Conservation (phyloP, 2,888 invertebrate genomes). For the Megastigmus dorsalis region DNA sequence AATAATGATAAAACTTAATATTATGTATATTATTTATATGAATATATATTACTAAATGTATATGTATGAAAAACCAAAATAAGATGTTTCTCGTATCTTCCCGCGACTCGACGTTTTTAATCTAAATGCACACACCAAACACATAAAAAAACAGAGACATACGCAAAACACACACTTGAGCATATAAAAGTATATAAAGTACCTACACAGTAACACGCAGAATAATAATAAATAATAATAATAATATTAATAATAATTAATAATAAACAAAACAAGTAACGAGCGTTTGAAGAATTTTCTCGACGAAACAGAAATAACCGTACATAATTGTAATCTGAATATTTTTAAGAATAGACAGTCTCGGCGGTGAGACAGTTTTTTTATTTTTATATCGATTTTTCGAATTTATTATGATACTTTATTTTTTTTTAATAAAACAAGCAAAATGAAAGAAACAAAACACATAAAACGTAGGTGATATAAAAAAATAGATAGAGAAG, state of each 20-base stretch:
- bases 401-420: conserved; percentile 53
- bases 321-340: conserved; percentile 53
- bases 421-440: conserved; percentile 52
- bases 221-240: conserved; percentile 48
- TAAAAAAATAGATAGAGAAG: conserved; percentile 43
- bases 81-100: conserved; percentile 48
- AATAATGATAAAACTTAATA: conserved; percentile 20
- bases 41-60: conserved; percentile 40
- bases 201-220: conserved; percentile 48
- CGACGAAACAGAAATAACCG: conserved; percentile 46
- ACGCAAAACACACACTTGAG: conserved; percentile 25
- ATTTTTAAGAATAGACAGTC: conserved; percentile 56
- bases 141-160: conserved; percentile 29
- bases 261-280: conserved; percentile 39
- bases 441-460: conserved; percentile 50
- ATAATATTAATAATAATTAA: conserved; percentile 42
- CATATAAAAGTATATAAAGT: conserved; percentile 47
- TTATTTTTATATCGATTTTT: conserved; percentile 56
- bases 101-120: conserved; percentile 50
- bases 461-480: conserved; percentile 51
- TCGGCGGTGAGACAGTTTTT: conserved; percentile 56
- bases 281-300: conserved; percentile 50
- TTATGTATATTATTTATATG: conserved; percentile 13
- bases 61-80: conserved; percentile 34
- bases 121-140: conserved; percentile 50